These are phyloP conservation scores for Apteryx mantelli DNA, from an alignment of 2,113 vertebrate species.

Conservation along the genomic window DNA sequence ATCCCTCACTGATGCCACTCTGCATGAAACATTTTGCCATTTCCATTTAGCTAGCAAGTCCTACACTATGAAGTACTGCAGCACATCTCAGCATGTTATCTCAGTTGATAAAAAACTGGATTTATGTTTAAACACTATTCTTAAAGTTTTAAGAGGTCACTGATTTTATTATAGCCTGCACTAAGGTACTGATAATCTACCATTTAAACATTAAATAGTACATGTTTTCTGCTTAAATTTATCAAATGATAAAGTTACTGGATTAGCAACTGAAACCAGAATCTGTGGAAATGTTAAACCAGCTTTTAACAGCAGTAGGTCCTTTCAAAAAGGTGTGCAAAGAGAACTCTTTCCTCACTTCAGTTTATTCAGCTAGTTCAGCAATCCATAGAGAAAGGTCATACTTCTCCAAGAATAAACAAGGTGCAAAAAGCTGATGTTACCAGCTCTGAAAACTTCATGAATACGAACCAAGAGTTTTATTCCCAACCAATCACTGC, in stretches of 20 bases:
- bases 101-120: neutral
- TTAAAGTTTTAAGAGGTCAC: neutral
- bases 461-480: neutral
- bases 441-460: neutral
- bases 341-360: neutral
- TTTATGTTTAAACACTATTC: neutral
- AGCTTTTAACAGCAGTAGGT: neutral
- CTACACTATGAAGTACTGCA: neutral
- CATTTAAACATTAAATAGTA: neutral
- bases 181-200: neutral
- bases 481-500: neutral
- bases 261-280: neutral
- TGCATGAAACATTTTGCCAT: neutral
- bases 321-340: neutral
- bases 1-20: neutral
- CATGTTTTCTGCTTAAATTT: neutral
- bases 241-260: neutral
- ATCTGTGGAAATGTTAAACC: neutral
- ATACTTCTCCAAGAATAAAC: neutral
- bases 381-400: neutral
- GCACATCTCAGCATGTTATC: neutral
- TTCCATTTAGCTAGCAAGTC: neutral
- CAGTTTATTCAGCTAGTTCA: slow-evolving; percentile 1
- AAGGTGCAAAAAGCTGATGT: neutral
- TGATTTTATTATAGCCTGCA: neutral